phyloP scores from a whole-genome alignment of 92 coral and sea anemone species.

The Epizoanthus illoricatus region DNA sequence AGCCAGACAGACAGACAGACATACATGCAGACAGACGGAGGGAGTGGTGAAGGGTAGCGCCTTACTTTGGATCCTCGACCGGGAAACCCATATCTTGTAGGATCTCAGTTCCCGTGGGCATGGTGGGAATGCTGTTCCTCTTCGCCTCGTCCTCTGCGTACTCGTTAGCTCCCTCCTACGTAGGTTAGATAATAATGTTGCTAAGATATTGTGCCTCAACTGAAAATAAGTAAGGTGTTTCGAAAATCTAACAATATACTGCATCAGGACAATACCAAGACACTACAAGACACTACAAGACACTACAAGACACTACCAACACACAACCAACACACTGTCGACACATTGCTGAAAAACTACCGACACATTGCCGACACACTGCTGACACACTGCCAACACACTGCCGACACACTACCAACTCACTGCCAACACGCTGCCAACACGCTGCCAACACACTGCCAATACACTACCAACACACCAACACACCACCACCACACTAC shows the following conservation, averaged over 20 bases:
- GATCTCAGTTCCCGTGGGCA: constrained; percentile 77
- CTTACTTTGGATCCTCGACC: constrained; percentile 57
- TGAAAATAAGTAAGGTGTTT: too few species aligned
- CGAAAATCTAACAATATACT: too few species aligned
- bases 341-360: too few species aligned
- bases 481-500: background rate
- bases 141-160: constrained; percentile 70
- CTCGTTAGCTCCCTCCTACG: constrained; percentile 80
- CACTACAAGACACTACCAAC: too few species aligned
- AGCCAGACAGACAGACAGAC: background rate
- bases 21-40: background rate
- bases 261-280: too few species aligned
- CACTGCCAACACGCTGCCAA: background rate
- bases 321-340: too few species aligned
- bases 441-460: background rate
- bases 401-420: background rate
- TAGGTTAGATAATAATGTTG: constrained; percentile 10
- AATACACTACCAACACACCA: background rate
- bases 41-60: background rate
- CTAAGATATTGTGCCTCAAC: too few species aligned
- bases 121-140: constrained; percentile 70
- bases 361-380: too few species aligned
- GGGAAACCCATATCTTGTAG: constrained; percentile 86
- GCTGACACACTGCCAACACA: too few species aligned
- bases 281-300: too few species aligned